Evolutionary conservation across 2,797 vertebrate species (phyloP).

Genomic region (Knipowitschia caucasica): DNA sequence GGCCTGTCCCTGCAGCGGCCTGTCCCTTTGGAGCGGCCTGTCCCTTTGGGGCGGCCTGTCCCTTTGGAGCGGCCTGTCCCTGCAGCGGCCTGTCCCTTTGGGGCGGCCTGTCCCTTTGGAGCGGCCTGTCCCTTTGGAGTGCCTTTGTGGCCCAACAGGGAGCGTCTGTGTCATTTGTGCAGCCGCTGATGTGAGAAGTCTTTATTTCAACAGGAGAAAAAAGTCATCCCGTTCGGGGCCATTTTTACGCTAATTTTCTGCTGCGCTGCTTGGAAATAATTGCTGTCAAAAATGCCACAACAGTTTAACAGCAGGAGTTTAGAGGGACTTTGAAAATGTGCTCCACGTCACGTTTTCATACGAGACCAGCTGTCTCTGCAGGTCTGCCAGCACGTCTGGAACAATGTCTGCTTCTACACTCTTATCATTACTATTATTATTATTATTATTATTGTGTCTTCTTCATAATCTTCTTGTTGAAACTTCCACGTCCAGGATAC

Average conservation of each 20-base stretch:
- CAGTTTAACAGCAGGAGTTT: conserved; percentile 41
- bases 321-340: conserved; percentile 20
- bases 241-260: conserved; percentile 63
- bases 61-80: too few species aligned
- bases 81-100: too few species aligned
- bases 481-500: too few species aligned
- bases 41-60: too few species aligned
- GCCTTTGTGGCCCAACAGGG: conserved; percentile 32
- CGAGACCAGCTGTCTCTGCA: not conserved
- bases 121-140: conserved; percentile 37
- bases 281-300: conserved; percentile 62
- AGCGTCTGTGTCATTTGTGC: conserved; percentile 46
- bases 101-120: too few species aligned
- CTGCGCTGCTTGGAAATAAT: conserved; percentile 61
- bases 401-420: not conserved
- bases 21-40: too few species aligned
- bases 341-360: conserved; percentile 4
- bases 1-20: too few species aligned
- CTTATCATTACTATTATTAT: too few species aligned
- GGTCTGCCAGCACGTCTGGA: not conserved
- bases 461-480: too few species aligned
- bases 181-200: conserved; percentile 27
- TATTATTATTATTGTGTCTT: too few species aligned
- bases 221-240: conserved; percentile 47
- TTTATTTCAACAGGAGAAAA: conserved; percentile 24